Evolutionary conservation across 2,797 vertebrate species (phyloP).

Genomic region (Gallinago nigripennis): DNA sequence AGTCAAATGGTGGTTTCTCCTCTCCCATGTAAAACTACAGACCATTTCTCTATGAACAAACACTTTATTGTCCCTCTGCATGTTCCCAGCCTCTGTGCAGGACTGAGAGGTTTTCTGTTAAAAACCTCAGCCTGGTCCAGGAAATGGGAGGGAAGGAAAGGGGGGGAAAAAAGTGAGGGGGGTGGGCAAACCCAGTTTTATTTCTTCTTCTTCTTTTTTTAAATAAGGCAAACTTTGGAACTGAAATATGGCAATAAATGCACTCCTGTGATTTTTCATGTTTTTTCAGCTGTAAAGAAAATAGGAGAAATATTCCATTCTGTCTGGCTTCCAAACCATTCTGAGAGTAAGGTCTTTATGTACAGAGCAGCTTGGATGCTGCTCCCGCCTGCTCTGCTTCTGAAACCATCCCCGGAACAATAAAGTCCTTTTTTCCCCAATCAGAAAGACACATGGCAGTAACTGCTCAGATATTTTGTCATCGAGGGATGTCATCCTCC

Average conservation of each 20-base stretch:
- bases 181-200: constrained; percentile 48
- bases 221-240: constrained; percentile 68
- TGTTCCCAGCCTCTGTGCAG: constrained; percentile 19
- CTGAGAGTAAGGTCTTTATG: constrained; percentile 66
- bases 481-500: neutral
- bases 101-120: constrained; percentile 40
- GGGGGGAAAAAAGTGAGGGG: neutral
- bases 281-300: constrained; percentile 81
- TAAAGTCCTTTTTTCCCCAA: constrained; percentile 5
- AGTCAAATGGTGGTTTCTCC: neutral
- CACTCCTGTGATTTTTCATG: constrained; percentile 69
- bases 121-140: constrained; percentile 38
- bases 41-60: constrained; percentile 41
- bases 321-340: constrained; percentile 72
- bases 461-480: neutral
- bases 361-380: constrained; percentile 29
- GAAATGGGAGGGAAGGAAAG: constrained; percentile 32
- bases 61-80: constrained; percentile 34
- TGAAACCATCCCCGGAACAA: constrained; percentile 19
- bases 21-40: neutral
- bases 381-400: constrained; percentile 36
- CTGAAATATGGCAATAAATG: constrained; percentile 70
- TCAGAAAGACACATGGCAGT: constrained; percentile 1
- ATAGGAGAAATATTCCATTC: constrained; percentile 77
- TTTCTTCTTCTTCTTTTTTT: constrained; percentile 56